Conservation (phyloP, 2,113 vertebrate genomes). For the Amblyornis subalaris region DNA sequence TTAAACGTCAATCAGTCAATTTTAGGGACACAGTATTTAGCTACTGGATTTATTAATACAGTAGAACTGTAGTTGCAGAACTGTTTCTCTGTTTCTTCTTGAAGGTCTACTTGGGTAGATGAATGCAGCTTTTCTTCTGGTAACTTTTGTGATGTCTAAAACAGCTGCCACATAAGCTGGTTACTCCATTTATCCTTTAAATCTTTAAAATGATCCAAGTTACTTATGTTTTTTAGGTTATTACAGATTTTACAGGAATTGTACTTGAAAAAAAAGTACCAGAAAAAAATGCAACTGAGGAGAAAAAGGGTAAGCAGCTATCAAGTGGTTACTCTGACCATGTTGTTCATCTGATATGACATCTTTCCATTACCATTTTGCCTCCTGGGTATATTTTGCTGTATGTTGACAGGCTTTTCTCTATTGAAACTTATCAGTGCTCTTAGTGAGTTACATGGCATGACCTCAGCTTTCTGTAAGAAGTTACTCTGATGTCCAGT, state of each 20-base stretch:
- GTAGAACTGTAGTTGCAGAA: neutral
- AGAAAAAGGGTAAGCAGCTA: conserved; percentile 62
- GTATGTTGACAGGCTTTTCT: neutral
- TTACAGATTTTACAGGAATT: conserved; percentile 80
- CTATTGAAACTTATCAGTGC: neutral
- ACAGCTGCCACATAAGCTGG: neutral
- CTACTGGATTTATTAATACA: neutral
- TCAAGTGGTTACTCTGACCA: neutral
- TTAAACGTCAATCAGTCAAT: neutral
- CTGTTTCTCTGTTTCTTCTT: neutral
- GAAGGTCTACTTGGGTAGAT: neutral
- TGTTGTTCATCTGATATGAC: neutral
- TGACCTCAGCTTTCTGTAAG: neutral
- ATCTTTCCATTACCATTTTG: neutral
- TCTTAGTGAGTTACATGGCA: neutral
- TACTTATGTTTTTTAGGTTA: conserved; percentile 58
- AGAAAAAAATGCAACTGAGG: conserved; percentile 36
- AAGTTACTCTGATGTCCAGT: neutral
- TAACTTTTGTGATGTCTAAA: neutral
- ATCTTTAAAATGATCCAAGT: neutral
- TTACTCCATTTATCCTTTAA: neutral
- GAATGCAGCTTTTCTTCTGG: neutral
- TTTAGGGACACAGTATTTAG: neutral
- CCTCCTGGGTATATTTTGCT: neutral
- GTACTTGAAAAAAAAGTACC: conserved; percentile 66